These are phyloP conservation scores for Spea hammondii DNA, from an alignment of 2,797 vertebrate genomes.

Conservation along the genomic window DNA sequence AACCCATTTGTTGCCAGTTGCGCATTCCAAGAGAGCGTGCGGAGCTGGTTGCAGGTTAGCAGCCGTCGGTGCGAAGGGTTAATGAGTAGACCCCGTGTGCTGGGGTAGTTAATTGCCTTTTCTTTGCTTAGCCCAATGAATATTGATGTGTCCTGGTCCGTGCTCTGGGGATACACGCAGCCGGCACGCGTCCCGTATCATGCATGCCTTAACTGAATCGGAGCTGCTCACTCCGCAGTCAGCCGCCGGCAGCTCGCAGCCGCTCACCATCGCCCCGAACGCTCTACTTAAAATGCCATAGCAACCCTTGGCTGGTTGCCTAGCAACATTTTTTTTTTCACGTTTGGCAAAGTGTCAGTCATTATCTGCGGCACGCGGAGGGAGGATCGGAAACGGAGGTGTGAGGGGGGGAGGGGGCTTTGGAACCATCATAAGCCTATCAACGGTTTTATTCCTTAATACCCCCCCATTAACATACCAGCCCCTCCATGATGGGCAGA, in stretches of 20 bases:
- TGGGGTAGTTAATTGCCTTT: constrained; percentile 76
- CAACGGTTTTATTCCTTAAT: not conserved
- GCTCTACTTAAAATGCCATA: constrained; percentile 94
- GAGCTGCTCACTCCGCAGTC: constrained; percentile 77
- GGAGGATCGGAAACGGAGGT: constrained; percentile 8
- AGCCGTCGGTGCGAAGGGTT: constrained; percentile 47
- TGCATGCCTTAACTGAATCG: constrained; percentile 73
- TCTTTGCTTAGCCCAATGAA: constrained; percentile 73
- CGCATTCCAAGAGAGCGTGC: constrained; percentile 47
- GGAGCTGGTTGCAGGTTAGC: not conserved
- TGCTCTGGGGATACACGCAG: constrained; percentile 66
- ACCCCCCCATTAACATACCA: not conserved
- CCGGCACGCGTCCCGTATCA: constrained; percentile 66
- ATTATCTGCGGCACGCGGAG: constrained; percentile 74
- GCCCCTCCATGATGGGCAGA: not conserved
- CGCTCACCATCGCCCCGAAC: constrained; percentile 91
- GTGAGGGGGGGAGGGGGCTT: constrained; percentile 19
- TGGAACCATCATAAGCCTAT: not conserved
- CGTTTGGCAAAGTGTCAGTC: constrained; percentile 77
- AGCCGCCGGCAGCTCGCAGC: constrained; percentile 74
- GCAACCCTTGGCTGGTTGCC: constrained; percentile 95
- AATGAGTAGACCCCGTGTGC: constrained; percentile 66
- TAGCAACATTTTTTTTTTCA: constrained; percentile 82
- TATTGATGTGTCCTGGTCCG: constrained; percentile 74
- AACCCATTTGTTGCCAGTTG: constrained; percentile 28